Percentiles rank a stretch among this genome's conserved stretches.
phyloP scores from a whole-genome alignment of 2,113 vertebrate genomes.

The Paracanthobrama guichenoti region DNA sequence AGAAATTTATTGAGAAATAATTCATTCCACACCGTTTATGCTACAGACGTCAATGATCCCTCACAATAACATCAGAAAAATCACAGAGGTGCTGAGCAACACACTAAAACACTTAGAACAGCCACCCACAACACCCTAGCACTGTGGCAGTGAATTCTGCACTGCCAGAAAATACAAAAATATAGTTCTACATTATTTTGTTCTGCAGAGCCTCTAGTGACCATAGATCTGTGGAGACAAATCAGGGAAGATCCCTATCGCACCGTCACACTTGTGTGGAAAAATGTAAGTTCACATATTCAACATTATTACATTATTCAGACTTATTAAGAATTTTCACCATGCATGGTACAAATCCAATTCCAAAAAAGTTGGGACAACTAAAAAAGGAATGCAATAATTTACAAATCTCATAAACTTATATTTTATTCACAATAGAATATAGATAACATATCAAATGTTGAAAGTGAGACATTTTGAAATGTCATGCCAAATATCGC shows the following conservation, averaged over 20 bases:
- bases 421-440: too few species aligned
- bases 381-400: too few species aligned
- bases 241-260: constrained; percentile 46
- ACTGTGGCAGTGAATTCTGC: neutral
- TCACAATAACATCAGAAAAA: too few species aligned
- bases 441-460: too few species aligned
- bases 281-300: constrained; percentile 50
- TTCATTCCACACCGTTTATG: too few species aligned
- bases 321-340: too few species aligned
- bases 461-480: too few species aligned
- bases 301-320: neutral
- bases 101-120: neutral
- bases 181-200: neutral
- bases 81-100: neutral
- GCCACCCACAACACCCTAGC: neutral
- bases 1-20: too few species aligned
- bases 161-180: neutral
- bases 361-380: too few species aligned
- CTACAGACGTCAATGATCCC: too few species aligned
- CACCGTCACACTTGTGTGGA: constrained; percentile 65
- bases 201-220: constrained; percentile 61
- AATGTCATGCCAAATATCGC: too few species aligned
- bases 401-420: too few species aligned
- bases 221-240: constrained; percentile 67
- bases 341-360: neutral